phyloP scores from a whole-genome alignment of 1,140 invertebrate species.

The Pinna nobilis region DNA sequence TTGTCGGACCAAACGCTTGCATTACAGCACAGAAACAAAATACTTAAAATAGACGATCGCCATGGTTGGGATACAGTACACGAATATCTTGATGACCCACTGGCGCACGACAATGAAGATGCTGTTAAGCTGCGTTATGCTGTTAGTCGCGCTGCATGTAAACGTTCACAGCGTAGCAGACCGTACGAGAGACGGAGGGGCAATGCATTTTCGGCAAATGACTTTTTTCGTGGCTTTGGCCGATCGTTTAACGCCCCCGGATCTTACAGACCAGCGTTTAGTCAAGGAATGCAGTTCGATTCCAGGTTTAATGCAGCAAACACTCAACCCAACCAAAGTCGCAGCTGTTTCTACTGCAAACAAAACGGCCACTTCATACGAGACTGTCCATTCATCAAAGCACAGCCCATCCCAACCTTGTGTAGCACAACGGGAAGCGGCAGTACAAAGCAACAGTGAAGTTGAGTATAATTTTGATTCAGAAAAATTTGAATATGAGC shows the following conservation, averaged over 20 bases:
- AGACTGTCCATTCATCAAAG: slow-evolving; percentile 12
- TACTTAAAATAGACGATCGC: slow-evolving; percentile 21
- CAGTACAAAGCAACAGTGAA: neutral
- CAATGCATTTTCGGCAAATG: neutral
- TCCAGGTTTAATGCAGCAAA: too few relatives aligned
- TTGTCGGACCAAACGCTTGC: too few relatives aligned
- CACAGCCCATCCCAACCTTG: neutral
- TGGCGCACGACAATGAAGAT: slow-evolving; percentile 12
- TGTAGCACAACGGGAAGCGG: neutral
- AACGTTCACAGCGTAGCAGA: neutral
- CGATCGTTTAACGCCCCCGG: neutral
- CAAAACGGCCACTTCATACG: slow-evolving; percentile 13
- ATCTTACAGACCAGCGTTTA: neutral
- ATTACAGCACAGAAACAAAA: slow-evolving; percentile 16
- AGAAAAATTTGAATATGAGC: slow-evolving; percentile 8
- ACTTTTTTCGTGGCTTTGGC: slow-evolving; percentile 34
- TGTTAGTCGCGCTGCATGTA: neutral
- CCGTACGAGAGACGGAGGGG: slow-evolving; percentile 2
- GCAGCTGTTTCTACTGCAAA: slow-evolving; percentile 23
- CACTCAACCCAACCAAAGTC: too few relatives aligned
- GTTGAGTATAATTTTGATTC: neutral
- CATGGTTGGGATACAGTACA: slow-evolving; percentile 23
- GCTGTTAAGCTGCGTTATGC: slow-evolving; percentile 11
- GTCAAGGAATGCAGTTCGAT: too few relatives aligned
- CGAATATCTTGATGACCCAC: slow-evolving; percentile 13